Evolutionary conservation across 2,113 vertebrate genomes (phyloP).

Genomic region (Oncorhynchus tshawytscha): DNA sequence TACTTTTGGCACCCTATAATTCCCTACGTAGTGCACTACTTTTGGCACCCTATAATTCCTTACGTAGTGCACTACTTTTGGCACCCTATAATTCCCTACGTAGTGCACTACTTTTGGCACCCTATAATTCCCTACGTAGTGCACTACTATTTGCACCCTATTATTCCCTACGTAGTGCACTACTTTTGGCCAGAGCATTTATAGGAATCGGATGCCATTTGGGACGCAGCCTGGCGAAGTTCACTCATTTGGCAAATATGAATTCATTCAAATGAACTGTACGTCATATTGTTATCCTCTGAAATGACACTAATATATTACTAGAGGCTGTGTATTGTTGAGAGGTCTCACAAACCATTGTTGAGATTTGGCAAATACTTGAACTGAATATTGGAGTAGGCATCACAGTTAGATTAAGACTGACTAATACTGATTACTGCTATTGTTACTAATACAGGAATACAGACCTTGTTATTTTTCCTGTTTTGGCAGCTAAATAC

Average conservation of each 20-base stretch:
- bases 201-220: too few relatives aligned
- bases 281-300: slow-evolving; percentile 6
- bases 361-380: slow-evolving; percentile 56
- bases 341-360: slow-evolving; percentile 15
- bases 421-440: slow-evolving; percentile 24
- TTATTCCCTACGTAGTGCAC: too few relatives aligned
- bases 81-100: too few relatives aligned
- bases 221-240: too few relatives aligned
- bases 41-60: too few relatives aligned
- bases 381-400: slow-evolving; percentile 26
- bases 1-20: too few relatives aligned
- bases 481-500: slow-evolving; percentile 33
- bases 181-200: too few relatives aligned
- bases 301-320: slow-evolving; percentile 21
- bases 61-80: too few relatives aligned
- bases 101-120: too few relatives aligned
- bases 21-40: too few relatives aligned
- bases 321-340: slow-evolving; percentile 20
- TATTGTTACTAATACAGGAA: slow-evolving; percentile 23
- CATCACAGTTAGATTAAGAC: slow-evolving; percentile 9
- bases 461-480: background rate
- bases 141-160: too few relatives aligned
- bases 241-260: slow-evolving; percentile 48
- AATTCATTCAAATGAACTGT: slow-evolving; percentile 11
- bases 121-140: too few relatives aligned